Evolutionary conservation across 1,140 invertebrate genomes (phyloP).

Genomic region (Lasioglossum albipes): DNA sequence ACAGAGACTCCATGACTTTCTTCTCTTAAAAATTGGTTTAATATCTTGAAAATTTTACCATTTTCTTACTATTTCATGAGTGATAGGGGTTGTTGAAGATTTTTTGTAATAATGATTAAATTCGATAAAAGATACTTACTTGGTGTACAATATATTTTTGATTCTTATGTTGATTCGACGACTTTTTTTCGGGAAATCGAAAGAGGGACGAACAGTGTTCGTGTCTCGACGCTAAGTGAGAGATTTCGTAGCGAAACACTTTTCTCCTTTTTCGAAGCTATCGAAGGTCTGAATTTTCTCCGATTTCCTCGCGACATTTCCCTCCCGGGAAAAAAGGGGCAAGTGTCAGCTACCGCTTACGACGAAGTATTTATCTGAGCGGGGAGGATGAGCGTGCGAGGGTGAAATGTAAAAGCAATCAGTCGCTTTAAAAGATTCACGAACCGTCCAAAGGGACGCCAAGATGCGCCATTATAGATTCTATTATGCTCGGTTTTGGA

Average conservation of each 20-base stretch:
- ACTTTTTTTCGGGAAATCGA: background rate
- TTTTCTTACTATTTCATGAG: too few relatives aligned
- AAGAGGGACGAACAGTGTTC: background rate
- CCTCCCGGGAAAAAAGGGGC: background rate
- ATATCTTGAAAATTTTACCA: too few relatives aligned
- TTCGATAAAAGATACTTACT: too few relatives aligned
- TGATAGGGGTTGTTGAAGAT: too few relatives aligned
- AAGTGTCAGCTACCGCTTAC: slow-evolving; percentile 40
- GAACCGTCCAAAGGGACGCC: slow-evolving; percentile 39
- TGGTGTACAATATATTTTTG: background rate
- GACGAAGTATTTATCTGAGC: slow-evolving; percentile 46
- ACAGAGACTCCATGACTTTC: too few relatives aligned
- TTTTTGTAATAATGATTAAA: too few relatives aligned
- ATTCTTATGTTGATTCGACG: background rate
- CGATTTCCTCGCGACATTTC: slow-evolving; percentile 29
- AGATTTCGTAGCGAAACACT: slow-evolving; percentile 31
- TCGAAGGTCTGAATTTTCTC: slow-evolving; percentile 33
- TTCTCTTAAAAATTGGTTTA: too few relatives aligned
- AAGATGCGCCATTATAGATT: slow-evolving; percentile 49
- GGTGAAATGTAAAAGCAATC: slow-evolving; percentile 47
- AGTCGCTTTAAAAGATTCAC: slow-evolving; percentile 48
- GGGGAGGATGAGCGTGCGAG: slow-evolving; percentile 14
- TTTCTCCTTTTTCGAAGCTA: slow-evolving; percentile 19
- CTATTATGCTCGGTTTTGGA: slow-evolving; percentile 37
- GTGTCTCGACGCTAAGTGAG: background rate